Conservation (phyloP, 2,888 invertebrate species). For the Glaucopsyche alexis region DNA sequence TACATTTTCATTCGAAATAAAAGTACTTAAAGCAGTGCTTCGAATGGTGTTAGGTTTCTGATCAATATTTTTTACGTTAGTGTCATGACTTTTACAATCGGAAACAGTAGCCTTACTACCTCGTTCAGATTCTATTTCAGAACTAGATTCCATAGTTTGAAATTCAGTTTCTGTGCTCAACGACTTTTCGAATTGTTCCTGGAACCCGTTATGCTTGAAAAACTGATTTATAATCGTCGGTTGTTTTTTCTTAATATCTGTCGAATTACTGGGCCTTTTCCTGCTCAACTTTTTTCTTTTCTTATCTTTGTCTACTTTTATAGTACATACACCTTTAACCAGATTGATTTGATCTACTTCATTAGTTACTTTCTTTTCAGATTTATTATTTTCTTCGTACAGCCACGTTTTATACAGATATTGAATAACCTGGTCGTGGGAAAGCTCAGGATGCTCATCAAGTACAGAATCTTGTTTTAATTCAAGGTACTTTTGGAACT, state of each 20-base stretch:
- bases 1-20: constrained; percentile 35
- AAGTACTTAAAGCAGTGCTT: not conserved
- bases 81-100: not conserved
- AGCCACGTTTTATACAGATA: constrained; percentile 47
- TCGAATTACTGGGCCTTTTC: constrained; percentile 7
- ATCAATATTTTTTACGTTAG: constrained; percentile 13
- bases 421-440: not conserved
- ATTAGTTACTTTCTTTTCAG: constrained; percentile 45
- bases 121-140: not conserved
- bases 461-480: constrained; percentile 21
- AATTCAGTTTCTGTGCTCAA: not conserved
- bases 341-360: constrained; percentile 10
- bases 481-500: constrained; percentile 18
- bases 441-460: constrained; percentile 17
- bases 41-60: not conserved
- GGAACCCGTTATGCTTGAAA: not conserved
- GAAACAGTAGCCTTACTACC: not conserved
- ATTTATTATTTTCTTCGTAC: constrained; percentile 60
- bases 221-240: not conserved
- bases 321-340: constrained; percentile 33
- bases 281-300: constrained; percentile 10
- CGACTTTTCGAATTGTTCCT: not conserved
- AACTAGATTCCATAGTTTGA: not conserved
- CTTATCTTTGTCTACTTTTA: constrained; percentile 43
- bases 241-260: not conserved